A percentile compares a stretch with the other conserved stretches of the same genome.
phyloP scores from a whole-genome alignment of 92 coral and sea anemone genomes.

The Meandrina meandrites region DNA sequence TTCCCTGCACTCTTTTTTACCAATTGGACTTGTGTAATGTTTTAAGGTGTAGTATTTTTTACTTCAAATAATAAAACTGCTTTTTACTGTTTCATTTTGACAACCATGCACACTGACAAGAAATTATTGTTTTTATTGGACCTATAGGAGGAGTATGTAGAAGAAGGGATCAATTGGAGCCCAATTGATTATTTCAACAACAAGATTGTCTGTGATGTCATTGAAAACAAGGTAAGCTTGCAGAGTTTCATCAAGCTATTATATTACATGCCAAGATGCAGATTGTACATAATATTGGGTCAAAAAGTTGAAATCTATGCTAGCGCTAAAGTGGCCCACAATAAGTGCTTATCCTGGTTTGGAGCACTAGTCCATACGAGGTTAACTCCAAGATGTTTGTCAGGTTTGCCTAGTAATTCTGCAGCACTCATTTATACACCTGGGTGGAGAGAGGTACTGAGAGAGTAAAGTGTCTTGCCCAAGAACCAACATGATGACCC shows the following conservation, averaged over 20 bases:
- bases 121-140: not conserved
- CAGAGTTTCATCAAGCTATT: not conserved
- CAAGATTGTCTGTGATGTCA: constrained; percentile 98
- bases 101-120: not conserved
- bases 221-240: constrained; percentile 87
- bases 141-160: constrained; percentile 91
- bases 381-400: no score
- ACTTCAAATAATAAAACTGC: not conserved
- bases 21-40: not conserved
- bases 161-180: constrained; percentile 96
- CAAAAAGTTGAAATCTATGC: no score
- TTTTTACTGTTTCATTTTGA: not conserved
- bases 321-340: no score
- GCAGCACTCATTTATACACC: no score
- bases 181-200: constrained; percentile 99
- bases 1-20: not conserved
- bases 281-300: no score
- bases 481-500: no score
- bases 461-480: no score
- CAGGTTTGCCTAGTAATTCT: no score
- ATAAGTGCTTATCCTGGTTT: no score
- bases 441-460: no score
- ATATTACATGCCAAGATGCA: no score
- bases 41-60: not conserved
- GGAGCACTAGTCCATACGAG: no score